These are phyloP conservation scores for Esox niger DNA, from an alignment of 2,113 vertebrate species.

Conservation along the genomic window DNA sequence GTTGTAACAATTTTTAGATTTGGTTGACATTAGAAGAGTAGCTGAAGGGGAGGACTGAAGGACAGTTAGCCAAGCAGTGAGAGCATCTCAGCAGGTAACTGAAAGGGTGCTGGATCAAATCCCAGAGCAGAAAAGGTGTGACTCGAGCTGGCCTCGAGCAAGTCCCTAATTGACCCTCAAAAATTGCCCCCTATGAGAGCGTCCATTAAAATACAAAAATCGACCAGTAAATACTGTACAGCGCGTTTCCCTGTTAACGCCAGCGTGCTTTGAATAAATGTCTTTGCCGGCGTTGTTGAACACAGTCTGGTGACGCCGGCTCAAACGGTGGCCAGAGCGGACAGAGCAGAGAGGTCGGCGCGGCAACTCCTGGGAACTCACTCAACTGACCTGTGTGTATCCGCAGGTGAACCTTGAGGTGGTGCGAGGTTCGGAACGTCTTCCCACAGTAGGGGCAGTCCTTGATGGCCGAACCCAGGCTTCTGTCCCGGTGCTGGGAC, in stretches of 20 bases:
- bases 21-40: neutral
- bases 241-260: neutral
- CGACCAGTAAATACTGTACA: neutral
- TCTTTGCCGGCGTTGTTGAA: neutral
- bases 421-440: constrained; percentile 97
- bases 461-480: constrained; percentile 91
- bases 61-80: too few species aligned
- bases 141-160: too few species aligned
- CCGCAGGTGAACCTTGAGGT: constrained; percentile 98
- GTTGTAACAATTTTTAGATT: neutral
- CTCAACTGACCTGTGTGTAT: constrained; percentile 96
- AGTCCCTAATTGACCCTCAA: too few species aligned
- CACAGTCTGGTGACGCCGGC: neutral
- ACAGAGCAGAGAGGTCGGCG: neutral
- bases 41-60: neutral
- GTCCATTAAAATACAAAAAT: too few species aligned
- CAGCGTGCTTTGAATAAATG: neutral
- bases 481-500: constrained; percentile 86
- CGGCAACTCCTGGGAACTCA: neutral
- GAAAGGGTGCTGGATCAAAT: too few species aligned
- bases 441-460: constrained; percentile 98
- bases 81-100: too few species aligned
- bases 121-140: too few species aligned
- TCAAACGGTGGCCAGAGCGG: neutral
- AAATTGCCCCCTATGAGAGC: too few species aligned